Base-by-base conservation (phyloP, 2,888 invertebrate species). In the Drosophila percnosoma region DNA sequence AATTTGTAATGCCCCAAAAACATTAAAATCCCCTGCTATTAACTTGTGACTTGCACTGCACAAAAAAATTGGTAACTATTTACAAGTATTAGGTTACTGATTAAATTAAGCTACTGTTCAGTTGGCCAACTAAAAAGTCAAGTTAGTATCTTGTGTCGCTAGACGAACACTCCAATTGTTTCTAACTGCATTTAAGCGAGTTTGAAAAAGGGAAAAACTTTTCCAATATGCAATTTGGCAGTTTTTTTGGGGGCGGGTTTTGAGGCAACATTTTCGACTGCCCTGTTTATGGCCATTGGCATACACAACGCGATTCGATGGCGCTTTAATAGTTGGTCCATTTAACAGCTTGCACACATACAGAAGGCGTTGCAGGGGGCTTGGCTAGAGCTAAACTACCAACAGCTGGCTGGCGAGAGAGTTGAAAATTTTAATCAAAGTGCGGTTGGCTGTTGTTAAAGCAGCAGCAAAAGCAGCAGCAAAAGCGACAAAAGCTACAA, bases 381-480 rank as follows among this genome's bases (percentile, higher is more conserved):
- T 74, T 81, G 74, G 73, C 31, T 48, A 21, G 55, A 42, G 55
- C 55, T n/a, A 33, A 71, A 64, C 62, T 55, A 38, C 38, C 4
- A 38, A 18, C 38, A 38, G 18, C 38, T 38, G 18, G 18, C 40
- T 40, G 40, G n/a, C 40, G 40, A 63, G 62, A 62, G 60, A 65
- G 67, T 67, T 64, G 49, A 34, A 69, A 65, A 78, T 85, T 85
- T 89, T 88, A 85, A 89, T 85, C 90, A 85, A 84, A 85, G 62
- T 63, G 59, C 62, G 68, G 70, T 62, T 73, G 74, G 75, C 68
- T 57, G 55, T 67, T 74, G 78, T 69, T 60, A 72, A 62, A 59
- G 38, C 48, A 69, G n/a, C 58, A 42, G 40, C n/a, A 58, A 61
- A 58, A 63, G 59, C 67, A 60, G 29, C 29, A 59, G 38, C 48